Evolutionary conservation across 2,797 vertebrate species (phyloP).

Genomic region (Okamejei kenojei): DNA sequence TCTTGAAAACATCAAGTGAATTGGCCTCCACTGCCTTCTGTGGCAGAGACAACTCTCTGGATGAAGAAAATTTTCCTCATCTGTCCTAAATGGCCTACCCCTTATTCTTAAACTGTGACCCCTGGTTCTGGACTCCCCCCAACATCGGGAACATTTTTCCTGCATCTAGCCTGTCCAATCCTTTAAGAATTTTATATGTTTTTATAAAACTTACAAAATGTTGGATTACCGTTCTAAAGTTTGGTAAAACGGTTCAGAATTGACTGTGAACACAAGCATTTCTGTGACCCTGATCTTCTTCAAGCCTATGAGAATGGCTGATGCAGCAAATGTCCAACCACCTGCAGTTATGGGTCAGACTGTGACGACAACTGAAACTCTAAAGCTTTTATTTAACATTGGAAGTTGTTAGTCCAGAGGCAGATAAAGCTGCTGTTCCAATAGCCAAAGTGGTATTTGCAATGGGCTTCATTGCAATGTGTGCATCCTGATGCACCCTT

Average conservation of each 20-base stretch:
- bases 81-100: no score
- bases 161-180: no score
- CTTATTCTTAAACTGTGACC: no score
- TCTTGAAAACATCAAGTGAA: no score
- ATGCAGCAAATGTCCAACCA: background rate
- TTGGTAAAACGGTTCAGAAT: background rate
- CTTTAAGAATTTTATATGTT: no score
- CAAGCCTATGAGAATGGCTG: background rate
- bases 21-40: no score
- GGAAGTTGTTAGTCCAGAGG: background rate
- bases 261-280: background rate
- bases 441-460: background rate
- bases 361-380: background rate
- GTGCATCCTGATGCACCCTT: background rate
- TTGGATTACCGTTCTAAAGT: background rate
- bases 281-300: background rate
- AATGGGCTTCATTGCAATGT: background rate
- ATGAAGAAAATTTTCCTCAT: no score
- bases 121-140: no score
- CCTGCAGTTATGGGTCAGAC: background rate
- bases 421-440: background rate
- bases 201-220: no score
- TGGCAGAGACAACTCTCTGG: no score
- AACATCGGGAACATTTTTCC: no score
- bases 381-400: background rate